Evolutionary conservation across 2,113 vertebrate genomes (phyloP).

Genomic region (Hyaena hyaena): DNA sequence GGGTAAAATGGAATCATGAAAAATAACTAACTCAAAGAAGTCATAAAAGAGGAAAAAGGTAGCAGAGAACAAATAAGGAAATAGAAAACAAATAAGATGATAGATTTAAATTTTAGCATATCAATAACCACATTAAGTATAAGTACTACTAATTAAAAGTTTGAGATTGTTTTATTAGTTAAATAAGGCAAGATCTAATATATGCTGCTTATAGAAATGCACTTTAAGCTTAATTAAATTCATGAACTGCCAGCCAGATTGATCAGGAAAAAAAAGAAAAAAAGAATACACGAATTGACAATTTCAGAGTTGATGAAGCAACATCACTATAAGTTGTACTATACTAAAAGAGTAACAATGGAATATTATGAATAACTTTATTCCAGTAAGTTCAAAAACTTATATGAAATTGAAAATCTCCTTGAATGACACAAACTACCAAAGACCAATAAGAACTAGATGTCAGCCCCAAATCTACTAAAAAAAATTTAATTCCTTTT

Average conservation of each 20-base stretch:
- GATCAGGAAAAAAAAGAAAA: background rate
- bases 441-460: background rate
- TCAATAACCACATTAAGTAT: background rate
- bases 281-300: background rate
- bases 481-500: background rate
- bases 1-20: background rate
- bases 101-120: background rate
- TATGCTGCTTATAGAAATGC: background rate
- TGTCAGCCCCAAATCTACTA: background rate
- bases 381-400: background rate
- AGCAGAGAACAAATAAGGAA: background rate
- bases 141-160: background rate
- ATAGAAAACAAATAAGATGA: background rate
- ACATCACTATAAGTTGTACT: background rate
- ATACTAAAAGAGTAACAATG: background rate
- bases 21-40: conserved; percentile 23
- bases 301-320: background rate
- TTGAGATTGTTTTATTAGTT: background rate
- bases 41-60: background rate
- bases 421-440: background rate
- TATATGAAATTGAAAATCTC: conserved; percentile 6
- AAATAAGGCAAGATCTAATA: background rate
- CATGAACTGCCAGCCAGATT: background rate
- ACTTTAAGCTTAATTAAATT: background rate
- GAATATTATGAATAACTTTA: background rate